Conservation (phyloP, 1,140 invertebrate species). For the Drosophila malerkotliana region DNA sequence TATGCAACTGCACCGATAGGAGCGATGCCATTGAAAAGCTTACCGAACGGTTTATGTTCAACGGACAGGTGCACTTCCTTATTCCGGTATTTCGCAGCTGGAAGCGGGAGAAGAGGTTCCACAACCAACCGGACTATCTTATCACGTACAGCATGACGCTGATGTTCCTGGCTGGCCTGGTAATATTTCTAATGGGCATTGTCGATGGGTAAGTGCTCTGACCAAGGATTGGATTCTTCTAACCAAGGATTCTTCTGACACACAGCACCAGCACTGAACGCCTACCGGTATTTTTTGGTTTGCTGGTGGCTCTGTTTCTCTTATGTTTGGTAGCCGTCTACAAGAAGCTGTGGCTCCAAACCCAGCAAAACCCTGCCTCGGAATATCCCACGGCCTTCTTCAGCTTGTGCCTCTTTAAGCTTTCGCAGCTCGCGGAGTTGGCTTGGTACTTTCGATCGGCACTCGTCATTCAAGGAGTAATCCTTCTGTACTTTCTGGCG, state of each 20-base stretch:
- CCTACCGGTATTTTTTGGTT: neutral
- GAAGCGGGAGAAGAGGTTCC: constrained; percentile 47
- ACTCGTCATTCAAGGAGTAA: neutral
- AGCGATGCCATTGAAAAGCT: constrained; percentile 2
- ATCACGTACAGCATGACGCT: constrained; percentile 63
- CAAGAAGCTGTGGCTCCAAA: constrained; percentile 27
- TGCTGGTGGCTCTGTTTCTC: neutral
- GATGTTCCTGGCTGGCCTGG: neutral
- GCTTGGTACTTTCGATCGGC: constrained; percentile 8
- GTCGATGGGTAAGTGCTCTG: neutral
- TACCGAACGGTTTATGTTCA: constrained; percentile 47
- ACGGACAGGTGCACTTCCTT: constrained; percentile 37
- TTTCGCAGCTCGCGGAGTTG: constrained; percentile 19
- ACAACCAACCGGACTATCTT: constrained; percentile 56
- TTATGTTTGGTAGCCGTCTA: constrained; percentile 11
- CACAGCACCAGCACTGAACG: neutral
- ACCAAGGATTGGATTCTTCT: too few species aligned
- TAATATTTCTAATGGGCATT: neutral
- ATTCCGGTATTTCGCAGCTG: constrained; percentile 48
- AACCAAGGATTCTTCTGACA: neutral
- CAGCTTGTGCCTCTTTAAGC: constrained; percentile 5
- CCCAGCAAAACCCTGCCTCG: neutral
- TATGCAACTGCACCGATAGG: neutral
- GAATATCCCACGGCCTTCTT: neutral
- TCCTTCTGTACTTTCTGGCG: constrained; percentile 19